Base-by-base conservation (phyloP, 2,113 vertebrate species). In the Erythrocercus mccallii region DNA sequence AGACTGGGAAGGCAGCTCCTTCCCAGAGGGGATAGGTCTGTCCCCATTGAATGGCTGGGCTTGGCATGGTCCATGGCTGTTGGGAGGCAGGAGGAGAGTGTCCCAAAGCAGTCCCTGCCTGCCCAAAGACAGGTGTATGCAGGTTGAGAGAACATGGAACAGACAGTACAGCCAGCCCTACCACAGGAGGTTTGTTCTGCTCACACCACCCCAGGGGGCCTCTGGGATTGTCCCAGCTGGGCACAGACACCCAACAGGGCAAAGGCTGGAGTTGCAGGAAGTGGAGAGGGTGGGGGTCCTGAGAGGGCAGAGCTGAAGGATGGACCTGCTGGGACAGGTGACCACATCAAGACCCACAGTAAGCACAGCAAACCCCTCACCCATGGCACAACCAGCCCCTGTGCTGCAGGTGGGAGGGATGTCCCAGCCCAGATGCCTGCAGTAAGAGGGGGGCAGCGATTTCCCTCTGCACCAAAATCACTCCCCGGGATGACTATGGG, bases 401-500 rank as follows among this genome's bases (percentile, higher is more conserved):
- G 5, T 22, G 20, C 45, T 12, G 4, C 1, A 2, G 38, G 50
- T 76, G n/a, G 35, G 57, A 48, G 25, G 11, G 38, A 22, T 70
- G 42, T 15, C 54, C 45, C 53, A 53, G 62, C 27, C 10, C 62
- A 50, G 61, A 4, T 50, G 23, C n/a, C 37, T 54, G 35, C 50
- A 57, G 16, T 31, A 40, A 54, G 51, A 81, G 56, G 66, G 47
- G 56, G 33, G 30, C 33, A 84, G 19, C 0, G 0, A 61, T 64
- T 74, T 73, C 31, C 24, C 44, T 83, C 40, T 65, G 40, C 9
- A 8, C 48, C 48, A 68, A 35, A 92, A 58, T 62, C 33, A 25
- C 38, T 48, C 20, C 20, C 28, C 0, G 1, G n/a, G 6, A 17
- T 31, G 70, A 61, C 53, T 54, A 1, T 0, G 2, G 40, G 19